Base-by-base conservation (phyloP, 2,888 invertebrate genomes). In the Agrochola circellaris region DNA sequence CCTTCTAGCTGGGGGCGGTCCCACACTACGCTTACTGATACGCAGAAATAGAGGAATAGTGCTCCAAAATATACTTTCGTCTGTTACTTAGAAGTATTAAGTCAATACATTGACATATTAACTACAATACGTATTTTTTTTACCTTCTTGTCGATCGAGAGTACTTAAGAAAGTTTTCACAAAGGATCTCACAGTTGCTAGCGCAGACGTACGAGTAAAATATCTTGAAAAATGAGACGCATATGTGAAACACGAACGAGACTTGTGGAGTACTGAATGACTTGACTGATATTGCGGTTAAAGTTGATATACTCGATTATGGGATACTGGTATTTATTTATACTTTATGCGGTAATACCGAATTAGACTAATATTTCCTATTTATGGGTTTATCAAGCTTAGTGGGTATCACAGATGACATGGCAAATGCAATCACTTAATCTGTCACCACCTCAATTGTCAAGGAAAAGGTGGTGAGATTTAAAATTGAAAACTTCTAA, bases 211-310 rank as follows among this genome's bases (percentile, higher is more conserved):
- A 30, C 15, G 65, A 66, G 30, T 73, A 56, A 54, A 34, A 66
- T 64, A 62, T 66, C 61, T 79, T 84, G 61, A 84, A 82, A 84
- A 84, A 69, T 81, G 84, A 84, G 54, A 73, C 65, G 64, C 70
- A 13, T 54, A 70, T 51, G 51, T 81, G 72, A 72, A 83, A 78
- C 68, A 68, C 20, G 78, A 51, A 74, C 51, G 26, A 61, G 58
- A 45, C 73, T 79, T 79, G 68, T 56, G 26, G 42, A 82, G 60
- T 56, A 65, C 58, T 38, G 38, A n/a, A 72, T 54, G 54, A 69
- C 73, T 69, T 65, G 54, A 61, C 68, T 60, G 64, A 58, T 54
- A 77, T 68, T 82, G 67, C 62, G 42, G 48, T 48, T 58, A 26
- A 66, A 48, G 45, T 66, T 66, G 60, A 51, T 42, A 30, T 42